A percentile compares a stretch with the other conserved stretches of the same genome.
Evolutionary conservation across 2,797 vertebrate genomes (phyloP).

Genomic region (Benthosema pterotum): DNA sequence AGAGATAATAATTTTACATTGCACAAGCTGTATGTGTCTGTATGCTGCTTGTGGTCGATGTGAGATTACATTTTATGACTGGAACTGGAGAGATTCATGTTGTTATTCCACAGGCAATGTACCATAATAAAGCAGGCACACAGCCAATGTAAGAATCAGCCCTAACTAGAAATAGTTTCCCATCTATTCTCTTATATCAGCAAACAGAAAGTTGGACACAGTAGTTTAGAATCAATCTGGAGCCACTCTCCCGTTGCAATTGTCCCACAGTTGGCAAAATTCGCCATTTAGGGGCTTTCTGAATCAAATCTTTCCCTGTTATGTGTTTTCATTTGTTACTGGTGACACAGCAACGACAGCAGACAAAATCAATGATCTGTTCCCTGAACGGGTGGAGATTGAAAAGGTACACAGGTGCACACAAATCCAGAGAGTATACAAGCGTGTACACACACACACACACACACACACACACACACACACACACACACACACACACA

Average conservation of each 20-base stretch:
- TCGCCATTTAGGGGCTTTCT: constrained; percentile 10
- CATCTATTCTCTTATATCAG: constrained; percentile 22
- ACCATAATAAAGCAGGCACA: constrained; percentile 39
- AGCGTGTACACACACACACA: no score
- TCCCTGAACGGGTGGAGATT: constrained; percentile 5
- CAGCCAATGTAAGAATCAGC: constrained; percentile 1
- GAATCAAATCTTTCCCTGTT: constrained; percentile 13
- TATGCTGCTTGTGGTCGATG: constrained; percentile 31
- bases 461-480: no score
- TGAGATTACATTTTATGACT: constrained; percentile 48
- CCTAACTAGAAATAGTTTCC: constrained; percentile 3
- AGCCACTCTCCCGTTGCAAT: constrained; percentile 4
- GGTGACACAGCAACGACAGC: constrained; percentile 12
- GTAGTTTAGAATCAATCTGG: constrained; percentile 25
- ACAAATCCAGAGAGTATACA: no score
- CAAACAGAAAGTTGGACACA: constrained; percentile 3
- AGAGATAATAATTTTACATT: not conserved
- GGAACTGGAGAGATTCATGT: constrained; percentile 48
- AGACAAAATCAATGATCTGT: constrained; percentile 24
- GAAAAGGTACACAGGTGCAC: no score
- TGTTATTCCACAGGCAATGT: constrained; percentile 43
- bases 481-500: no score
- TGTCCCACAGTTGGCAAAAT: constrained; percentile 13
- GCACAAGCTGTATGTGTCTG: constrained; percentile 30
- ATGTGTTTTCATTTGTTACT: constrained; percentile 12